Base-by-base conservation (phyloP, 2,113 vertebrate species). In the Gavialis gangeticus region DNA sequence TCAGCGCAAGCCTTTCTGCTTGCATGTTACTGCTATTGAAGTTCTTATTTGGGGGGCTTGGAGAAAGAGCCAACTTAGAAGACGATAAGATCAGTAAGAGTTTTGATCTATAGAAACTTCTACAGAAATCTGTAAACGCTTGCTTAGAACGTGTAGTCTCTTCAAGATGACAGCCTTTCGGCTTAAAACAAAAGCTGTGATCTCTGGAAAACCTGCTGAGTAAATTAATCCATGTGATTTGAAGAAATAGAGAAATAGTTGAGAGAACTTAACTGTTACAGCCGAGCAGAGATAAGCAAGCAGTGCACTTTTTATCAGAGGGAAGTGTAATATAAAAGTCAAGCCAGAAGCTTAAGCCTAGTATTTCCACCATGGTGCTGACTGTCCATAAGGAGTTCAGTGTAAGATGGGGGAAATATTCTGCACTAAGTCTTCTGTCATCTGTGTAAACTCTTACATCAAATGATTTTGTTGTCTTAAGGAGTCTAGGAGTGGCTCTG, bases 381-480 rank as follows among this genome's bases (percentile, higher is more conserved):
- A 27, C 14, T 78, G 1, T 3, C 63, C 10, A 2, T 80, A 85
- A 57, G 5, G 82, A 24, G 27, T 82, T 2, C 1, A 82, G 27
- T 37, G 5, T 5, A 66, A 75, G 96, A 8, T 7, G 69, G 6
- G 57, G 73, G 83, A 87, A 94, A 71, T 5, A 80, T 4, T 69
- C 0, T 6, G 1, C 1, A 8, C 10, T 28, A 69, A 63, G 37
- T 46, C 27, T 2, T 54, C 6, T 55, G 0, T 1, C 28, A 34
- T 69, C 30, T 69, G 10, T 19, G 12, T 12, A 34, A 0, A 37
- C 56, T 82, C 27, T 13, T 1, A 4, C 82, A 7, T 73, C 54
- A 88, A 1, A 12, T 84, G 10, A 14, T 59, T 30, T 75, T 76
- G 12, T 85, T 4, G 81, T 1, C 5, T 81, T 1, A 57, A 3